Evolutionary conservation across 2,888 invertebrate species (phyloP).

Genomic region (Psylliodes chrysocephalus): DNA sequence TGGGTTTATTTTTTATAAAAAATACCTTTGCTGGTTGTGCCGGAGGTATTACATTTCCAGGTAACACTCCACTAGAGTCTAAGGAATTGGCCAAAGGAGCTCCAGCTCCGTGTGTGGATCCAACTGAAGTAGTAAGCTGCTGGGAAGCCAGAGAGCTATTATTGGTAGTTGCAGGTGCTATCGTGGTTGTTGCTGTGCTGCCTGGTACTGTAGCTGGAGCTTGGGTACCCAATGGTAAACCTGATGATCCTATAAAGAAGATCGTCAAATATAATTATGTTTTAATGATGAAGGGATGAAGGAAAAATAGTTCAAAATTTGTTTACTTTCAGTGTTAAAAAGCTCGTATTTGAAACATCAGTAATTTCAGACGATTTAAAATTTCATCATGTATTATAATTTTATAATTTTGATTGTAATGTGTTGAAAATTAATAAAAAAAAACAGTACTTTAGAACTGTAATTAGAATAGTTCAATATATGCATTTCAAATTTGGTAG

Average conservation of each 20-base stretch:
- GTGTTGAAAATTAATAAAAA: no score
- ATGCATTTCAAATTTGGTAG: no score
- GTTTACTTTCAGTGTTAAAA: constrained; percentile 36
- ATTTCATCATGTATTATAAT: constrained; percentile 28
- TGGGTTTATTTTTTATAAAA: no score
- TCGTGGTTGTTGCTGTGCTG: constrained; percentile 77
- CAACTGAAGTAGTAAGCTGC: constrained; percentile 60
- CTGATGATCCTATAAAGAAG: constrained; percentile 54
- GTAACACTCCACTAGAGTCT: constrained; percentile 57
- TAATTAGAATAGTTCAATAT: no score
- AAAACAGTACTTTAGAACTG: no score
- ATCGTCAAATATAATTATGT: not conserved
- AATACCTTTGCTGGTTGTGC: constrained; percentile 81
- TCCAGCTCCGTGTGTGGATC: constrained; percentile 51
- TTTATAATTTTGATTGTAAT: no score
- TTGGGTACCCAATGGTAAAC: constrained; percentile 65
- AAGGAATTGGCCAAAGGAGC: constrained; percentile 61
- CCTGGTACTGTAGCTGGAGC: constrained; percentile 72
- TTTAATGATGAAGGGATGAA: not conserved
- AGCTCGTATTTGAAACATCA: constrained; percentile 29
- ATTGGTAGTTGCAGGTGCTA: constrained; percentile 67
- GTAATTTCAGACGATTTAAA: constrained; percentile 14
- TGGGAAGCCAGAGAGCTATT: constrained; percentile 54
- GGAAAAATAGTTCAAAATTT: not conserved
- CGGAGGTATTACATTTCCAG: constrained; percentile 70